phyloP scores from a whole-genome alignment of 92 coral and sea anemone genomes.

The Virgularia gustaviana region DNA sequence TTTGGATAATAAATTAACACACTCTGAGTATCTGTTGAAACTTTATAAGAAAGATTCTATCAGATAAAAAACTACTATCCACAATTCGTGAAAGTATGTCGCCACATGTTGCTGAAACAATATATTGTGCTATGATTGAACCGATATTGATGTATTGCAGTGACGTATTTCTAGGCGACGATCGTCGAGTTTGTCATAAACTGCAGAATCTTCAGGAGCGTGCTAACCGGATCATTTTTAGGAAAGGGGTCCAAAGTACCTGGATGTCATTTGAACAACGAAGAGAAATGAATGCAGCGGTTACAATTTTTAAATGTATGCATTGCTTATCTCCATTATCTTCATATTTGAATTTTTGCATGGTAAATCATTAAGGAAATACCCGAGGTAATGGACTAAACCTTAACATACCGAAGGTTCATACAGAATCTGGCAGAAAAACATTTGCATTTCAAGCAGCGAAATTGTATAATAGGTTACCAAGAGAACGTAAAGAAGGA shows the following conservation, averaged over 20 bases:
- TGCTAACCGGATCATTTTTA: conserved; percentile 94
- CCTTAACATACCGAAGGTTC: neutral
- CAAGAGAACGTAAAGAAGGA: neutral
- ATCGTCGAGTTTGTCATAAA: neutral
- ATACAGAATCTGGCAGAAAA: conserved; percentile 5
- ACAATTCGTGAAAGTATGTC: conserved; percentile 3
- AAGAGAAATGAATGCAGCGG: no score
- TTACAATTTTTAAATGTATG: no score
- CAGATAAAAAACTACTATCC: neutral
- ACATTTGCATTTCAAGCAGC: conserved; percentile 3
- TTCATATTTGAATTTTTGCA: neutral
- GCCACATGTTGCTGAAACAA: conserved; percentile 18
- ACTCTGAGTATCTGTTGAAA: neutral
- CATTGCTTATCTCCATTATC: neutral
- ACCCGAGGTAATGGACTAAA: neutral
- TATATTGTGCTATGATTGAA: conserved; percentile 5
- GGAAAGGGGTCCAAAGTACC: conserved; percentile 82
- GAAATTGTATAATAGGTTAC: conserved; percentile 4
- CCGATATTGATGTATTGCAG: conserved; percentile 13
- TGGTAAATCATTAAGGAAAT: neutral
- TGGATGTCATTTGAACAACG: no score
- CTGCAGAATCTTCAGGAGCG: conserved; percentile 73
- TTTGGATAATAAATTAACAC: conserved; percentile 6
- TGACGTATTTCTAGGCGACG: conserved; percentile 12
- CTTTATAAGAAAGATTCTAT: neutral